These are phyloP conservation scores for Eristalis intricaria DNA, from an alignment of 2,888 invertebrate genomes.

Conservation along the genomic window DNA sequence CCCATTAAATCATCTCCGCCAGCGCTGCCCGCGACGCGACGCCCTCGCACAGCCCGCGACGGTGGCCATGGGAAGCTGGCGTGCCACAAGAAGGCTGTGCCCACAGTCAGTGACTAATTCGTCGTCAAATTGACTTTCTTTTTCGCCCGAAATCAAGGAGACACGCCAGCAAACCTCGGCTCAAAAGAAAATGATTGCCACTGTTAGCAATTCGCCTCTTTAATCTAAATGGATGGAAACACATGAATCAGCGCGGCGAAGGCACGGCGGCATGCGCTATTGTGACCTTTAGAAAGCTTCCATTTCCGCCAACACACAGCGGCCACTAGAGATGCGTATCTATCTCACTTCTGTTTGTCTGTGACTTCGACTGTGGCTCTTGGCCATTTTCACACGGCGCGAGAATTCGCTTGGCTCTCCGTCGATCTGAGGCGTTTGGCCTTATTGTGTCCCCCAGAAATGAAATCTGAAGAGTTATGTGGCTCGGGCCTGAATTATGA, in stretches of 20 bases:
- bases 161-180: not conserved
- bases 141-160: not conserved
- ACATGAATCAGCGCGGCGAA: not conserved
- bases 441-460: constrained; percentile 13
- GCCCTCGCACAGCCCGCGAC: not conserved
- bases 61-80: not conserved
- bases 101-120: constrained; percentile 30
- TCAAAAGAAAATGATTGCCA: constrained; percentile 4
- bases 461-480: constrained; percentile 13
- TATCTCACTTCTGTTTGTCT: constrained; percentile 4
- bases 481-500: constrained; percentile 28
- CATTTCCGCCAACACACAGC: constrained; percentile 20
- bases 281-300: constrained; percentile 47
- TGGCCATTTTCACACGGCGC: constrained; percentile 18
- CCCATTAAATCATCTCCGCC: constrained; percentile 8
- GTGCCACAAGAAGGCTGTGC: constrained; percentile 1
- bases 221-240: constrained; percentile 14
- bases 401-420: constrained; percentile 1
- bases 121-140: constrained; percentile 53
- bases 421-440: not conserved
- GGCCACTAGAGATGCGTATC: constrained; percentile 14
- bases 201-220: constrained; percentile 28
- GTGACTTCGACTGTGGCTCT: constrained; percentile 8
- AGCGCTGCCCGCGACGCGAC: not conserved
- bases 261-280: constrained; percentile 24